Evolutionary conservation across 2,113 vertebrate genomes (phyloP).

Genomic region (Oplegnathus fasciatus): DNA sequence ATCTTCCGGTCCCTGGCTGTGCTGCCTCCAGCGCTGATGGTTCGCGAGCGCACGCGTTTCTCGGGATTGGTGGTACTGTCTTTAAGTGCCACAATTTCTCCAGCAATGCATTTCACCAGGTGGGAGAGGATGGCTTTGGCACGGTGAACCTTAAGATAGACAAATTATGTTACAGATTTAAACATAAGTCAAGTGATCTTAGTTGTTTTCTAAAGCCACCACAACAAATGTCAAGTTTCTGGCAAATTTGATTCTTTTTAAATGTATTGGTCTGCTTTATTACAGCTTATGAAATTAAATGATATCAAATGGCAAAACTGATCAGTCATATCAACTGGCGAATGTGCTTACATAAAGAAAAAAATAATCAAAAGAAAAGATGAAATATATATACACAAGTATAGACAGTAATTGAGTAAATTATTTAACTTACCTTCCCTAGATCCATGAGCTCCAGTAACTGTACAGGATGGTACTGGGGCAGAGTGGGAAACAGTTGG

Average conservation of each 20-base stretch:
- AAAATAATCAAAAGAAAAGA: not conserved
- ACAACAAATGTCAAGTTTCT: not conserved
- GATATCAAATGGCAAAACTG: not conserved
- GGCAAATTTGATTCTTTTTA: not conserved
- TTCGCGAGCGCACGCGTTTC: constrained; percentile 90
- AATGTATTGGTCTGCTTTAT: not conserved
- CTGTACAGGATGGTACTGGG: constrained; percentile 97
- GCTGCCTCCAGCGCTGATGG: constrained; percentile 95
- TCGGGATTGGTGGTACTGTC: constrained; percentile 87
- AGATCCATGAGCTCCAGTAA: constrained; percentile 98
- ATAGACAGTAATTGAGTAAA: not conserved
- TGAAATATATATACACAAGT: not conserved
- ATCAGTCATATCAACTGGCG: not conserved
- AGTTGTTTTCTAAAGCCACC: not conserved
- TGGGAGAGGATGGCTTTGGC: constrained; percentile 97
- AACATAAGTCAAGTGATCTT: not conserved
- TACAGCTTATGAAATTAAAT: not conserved
- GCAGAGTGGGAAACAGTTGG: constrained; percentile 92
- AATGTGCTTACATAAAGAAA: not conserved
- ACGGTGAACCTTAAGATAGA: constrained; percentile 80
- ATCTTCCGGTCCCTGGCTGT: constrained; percentile 91
- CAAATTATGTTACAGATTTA: not conserved
- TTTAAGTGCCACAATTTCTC: constrained; percentile 93
- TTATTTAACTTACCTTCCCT: constrained; percentile 87
- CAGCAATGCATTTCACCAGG: constrained; percentile 97